Conservation (phyloP, 2,888 invertebrate genomes). For the Dolomedes plantarius region DNA sequence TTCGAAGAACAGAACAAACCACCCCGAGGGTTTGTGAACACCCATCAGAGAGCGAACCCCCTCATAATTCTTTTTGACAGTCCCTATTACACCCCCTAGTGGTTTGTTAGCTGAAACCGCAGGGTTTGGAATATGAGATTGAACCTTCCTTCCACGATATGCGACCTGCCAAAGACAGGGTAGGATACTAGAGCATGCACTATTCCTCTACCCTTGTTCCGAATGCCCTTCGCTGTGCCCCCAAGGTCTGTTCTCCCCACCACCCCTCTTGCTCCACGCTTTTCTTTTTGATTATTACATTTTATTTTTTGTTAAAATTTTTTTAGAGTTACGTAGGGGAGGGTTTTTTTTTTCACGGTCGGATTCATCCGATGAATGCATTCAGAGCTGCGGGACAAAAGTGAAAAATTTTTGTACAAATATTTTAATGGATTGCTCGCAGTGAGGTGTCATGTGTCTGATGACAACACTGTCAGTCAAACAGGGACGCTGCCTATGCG, state of each 20-base stretch:
- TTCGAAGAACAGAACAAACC: conserved; percentile 15
- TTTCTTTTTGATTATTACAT: conserved; percentile 15
- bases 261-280: conserved; percentile 9
- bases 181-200: conserved; percentile 15
- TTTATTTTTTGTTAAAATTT: conserved; percentile 29
- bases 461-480: too few relatives aligned
- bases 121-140: conserved; percentile 68
- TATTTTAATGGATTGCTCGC: conserved; percentile 1
- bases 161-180: conserved; percentile 60
- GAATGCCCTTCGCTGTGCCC: conserved; percentile 33
- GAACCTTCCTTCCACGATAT: conserved; percentile 33
- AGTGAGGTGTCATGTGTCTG: background rate
- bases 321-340: background rate
- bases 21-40: conserved; percentile 38
- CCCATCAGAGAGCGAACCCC: conserved; percentile 46
- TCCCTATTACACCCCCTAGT: conserved; percentile 71
- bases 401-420: conserved; percentile 1
- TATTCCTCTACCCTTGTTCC: conserved; percentile 2
- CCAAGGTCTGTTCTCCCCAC: conserved; percentile 33
- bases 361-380: background rate
- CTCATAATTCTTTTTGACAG: conserved; percentile 70
- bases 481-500: too few relatives aligned
- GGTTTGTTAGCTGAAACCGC: conserved; percentile 71
- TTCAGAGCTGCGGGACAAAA: background rate
- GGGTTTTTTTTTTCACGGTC: background rate